Evolutionary conservation across 2,888 invertebrate genomes (phyloP).

Genomic region (Tenthredo notha): DNA sequence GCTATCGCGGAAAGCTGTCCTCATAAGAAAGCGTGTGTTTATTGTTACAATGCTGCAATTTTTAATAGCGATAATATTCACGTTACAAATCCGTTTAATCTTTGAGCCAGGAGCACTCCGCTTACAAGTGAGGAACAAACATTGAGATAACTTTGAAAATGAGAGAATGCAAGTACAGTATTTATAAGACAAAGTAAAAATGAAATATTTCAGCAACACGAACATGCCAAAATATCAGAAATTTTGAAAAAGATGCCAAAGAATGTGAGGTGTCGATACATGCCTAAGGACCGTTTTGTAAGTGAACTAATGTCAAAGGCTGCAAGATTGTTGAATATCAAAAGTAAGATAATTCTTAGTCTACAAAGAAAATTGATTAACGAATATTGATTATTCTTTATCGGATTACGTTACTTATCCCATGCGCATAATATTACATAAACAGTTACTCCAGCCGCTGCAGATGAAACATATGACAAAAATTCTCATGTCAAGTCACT

Average conservation of each 20-base stretch:
- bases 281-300: constrained; percentile 57
- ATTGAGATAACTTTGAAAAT: background rate
- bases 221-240: constrained; percentile 18
- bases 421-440: background rate
- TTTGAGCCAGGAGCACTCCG: constrained; percentile 60
- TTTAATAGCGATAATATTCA: constrained; percentile 59
- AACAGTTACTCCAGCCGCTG: constrained; percentile 54
- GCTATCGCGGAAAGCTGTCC: constrained; percentile 60
- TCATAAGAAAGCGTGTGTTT: constrained; percentile 58
- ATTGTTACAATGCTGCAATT: constrained; percentile 58
- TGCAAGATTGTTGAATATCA: constrained; percentile 54
- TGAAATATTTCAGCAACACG: constrained; percentile 3
- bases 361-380: background rate
- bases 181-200: background rate
- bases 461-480: constrained; percentile 47
- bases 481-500: constrained; percentile 49
- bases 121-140: constrained; percentile 54
- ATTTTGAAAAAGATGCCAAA: constrained; percentile 54
- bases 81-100: constrained; percentile 62
- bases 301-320: constrained; percentile 59
- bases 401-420: background rate
- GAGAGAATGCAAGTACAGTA: background rate
- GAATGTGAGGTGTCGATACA: constrained; percentile 57
- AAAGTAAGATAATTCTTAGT: constrained; percentile 47
- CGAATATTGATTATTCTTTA: background rate